These are phyloP conservation scores for Yponomeuta plumbellus DNA, from an alignment of 2,888 invertebrate genomes.

Conservation along the genomic window DNA sequence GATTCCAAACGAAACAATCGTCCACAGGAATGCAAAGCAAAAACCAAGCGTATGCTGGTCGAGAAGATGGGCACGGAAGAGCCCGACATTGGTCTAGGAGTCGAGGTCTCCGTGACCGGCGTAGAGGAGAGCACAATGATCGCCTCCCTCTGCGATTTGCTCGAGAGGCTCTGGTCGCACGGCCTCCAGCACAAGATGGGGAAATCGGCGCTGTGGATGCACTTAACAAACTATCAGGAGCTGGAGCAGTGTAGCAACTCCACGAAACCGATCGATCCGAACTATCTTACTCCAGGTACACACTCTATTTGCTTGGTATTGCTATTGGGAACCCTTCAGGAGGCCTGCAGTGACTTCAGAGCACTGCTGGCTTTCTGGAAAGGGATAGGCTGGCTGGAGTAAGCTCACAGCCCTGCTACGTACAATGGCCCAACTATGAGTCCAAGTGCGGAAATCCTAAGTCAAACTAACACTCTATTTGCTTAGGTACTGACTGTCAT, in stretches of 20 bases:
- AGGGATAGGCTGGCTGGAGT: too few species aligned
- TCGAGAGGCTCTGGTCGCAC: slow-evolving; percentile 98
- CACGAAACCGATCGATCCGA: slow-evolving; percentile 70
- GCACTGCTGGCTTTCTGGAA: too few species aligned
- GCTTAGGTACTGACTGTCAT: too few species aligned
- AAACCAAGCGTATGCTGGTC: slow-evolving; percentile 99
- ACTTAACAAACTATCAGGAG: slow-evolving; percentile 93
- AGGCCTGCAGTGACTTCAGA: too few species aligned
- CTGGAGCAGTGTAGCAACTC: slow-evolving; percentile 80
- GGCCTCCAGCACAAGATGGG: slow-evolving; percentile 97
- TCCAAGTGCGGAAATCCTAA: too few species aligned
- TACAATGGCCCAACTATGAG: too few species aligned
- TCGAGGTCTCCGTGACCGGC: slow-evolving; percentile 81
- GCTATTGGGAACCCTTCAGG: too few species aligned
- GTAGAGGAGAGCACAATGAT: slow-evolving; percentile 98
- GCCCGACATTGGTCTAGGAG: slow-evolving; percentile 92
- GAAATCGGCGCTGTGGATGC: slow-evolving; percentile 98
- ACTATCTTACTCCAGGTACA: slow-evolving; percentile 73
- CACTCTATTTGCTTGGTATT: slow-evolving; percentile 17
- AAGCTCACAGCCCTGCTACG: too few species aligned
- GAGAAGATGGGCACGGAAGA: slow-evolving; percentile 99
- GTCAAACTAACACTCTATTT: too few species aligned
- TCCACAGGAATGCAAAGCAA: slow-evolving; percentile 88
- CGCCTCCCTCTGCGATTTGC: slow-evolving; percentile 96
- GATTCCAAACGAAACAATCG: neutral